phyloP scores from a whole-genome alignment of 2,797 vertebrate genomes.

The Amblyraja radiata region DNA sequence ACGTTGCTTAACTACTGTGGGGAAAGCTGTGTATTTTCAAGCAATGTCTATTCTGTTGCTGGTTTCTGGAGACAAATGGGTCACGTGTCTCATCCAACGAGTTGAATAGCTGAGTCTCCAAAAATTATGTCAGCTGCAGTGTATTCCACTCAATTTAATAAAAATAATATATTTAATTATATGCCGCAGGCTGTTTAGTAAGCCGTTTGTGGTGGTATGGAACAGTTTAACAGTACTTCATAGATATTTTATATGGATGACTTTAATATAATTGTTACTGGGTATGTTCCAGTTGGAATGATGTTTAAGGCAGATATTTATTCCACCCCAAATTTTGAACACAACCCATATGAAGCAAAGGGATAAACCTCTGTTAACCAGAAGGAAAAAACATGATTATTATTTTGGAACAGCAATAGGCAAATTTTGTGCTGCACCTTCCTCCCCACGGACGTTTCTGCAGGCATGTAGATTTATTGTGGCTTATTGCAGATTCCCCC shows the following conservation, averaged over 20 bases:
- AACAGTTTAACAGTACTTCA: background rate
- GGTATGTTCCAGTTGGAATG: background rate
- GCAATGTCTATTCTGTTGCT: background rate
- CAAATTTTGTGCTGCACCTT: background rate
- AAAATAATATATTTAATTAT: constrained; percentile 13
- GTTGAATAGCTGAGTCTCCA: background rate
- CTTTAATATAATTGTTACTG: constrained; percentile 5
- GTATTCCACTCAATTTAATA: background rate
- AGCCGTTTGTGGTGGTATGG: background rate
- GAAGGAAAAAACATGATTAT: background rate
- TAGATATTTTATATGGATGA: background rate
- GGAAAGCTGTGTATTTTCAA: background rate
- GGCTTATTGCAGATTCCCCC: no score
- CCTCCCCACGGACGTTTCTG: no score
- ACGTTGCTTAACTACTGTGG: background rate
- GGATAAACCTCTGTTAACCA: background rate
- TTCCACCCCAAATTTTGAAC: background rate
- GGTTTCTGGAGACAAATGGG: background rate
- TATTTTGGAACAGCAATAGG: background rate
- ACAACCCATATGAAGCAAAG: background rate
- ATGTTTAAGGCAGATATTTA: constrained; percentile 4
- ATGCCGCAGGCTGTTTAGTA: background rate
- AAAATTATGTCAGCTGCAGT: background rate
- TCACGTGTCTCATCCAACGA: background rate
- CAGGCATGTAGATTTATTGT: no score